Evolutionary conservation across 2,888 invertebrate species (phyloP).

Genomic region (Salpingus planirostris): DNA sequence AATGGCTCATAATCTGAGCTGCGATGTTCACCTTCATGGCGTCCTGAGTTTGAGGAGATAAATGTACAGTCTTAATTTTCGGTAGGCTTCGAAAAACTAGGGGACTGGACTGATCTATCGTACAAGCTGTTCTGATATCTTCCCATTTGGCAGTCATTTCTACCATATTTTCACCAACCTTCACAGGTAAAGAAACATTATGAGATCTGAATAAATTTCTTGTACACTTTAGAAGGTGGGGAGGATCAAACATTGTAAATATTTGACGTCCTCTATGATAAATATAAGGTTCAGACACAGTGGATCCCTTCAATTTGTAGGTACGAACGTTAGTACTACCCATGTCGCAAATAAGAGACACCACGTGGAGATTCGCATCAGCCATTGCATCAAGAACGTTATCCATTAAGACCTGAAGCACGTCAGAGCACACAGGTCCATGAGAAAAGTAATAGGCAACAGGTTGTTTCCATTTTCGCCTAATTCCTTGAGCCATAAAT

Average conservation of each 20-base stretch:
- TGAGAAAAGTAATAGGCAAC: conserved; percentile 8
- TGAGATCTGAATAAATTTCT: conserved; percentile 6
- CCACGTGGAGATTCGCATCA: background rate
- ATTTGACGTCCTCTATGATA: conserved; percentile 5
- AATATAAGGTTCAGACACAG: conserved; percentile 5
- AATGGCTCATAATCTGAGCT: background rate
- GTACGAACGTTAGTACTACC: conserved; percentile 8
- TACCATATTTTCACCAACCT: conserved; percentile 3
- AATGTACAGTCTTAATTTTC: background rate
- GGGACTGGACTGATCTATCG: conserved; percentile 2
- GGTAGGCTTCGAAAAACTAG: background rate
- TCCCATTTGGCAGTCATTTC: conserved; percentile 6
- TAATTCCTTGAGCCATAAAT: conserved; percentile 7
- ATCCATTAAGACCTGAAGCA: conserved; percentile 1
- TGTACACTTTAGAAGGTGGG: conserved; percentile 9
- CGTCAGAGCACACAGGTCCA: conserved; percentile 2
- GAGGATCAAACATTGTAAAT: conserved; percentile 10
- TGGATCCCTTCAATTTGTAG: conserved; percentile 6
- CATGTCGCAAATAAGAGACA: conserved; percentile 2
- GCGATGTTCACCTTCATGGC: background rate
- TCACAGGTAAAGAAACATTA: conserved; percentile 3
- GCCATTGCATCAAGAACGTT: conserved; percentile 1
- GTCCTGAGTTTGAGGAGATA: background rate
- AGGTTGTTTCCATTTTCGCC: conserved; percentile 9
- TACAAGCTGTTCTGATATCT: conserved; percentile 1